Conservation (phyloP, 2,888 invertebrate species). For the Plebejus melissa region DNA sequence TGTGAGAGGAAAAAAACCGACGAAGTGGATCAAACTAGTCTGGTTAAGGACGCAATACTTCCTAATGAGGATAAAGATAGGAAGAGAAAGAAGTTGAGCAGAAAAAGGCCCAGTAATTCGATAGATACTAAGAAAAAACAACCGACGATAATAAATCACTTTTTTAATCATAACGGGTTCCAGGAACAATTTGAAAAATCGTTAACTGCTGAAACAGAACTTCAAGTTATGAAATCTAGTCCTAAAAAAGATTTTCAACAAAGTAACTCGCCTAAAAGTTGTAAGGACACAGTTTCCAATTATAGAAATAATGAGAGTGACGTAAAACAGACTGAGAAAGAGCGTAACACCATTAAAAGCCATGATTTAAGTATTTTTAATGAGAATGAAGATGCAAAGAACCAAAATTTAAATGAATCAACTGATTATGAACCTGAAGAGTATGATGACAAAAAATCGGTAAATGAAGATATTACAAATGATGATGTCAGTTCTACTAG, state of each 20-base stretch:
- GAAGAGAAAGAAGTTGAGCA: conserved; percentile 8
- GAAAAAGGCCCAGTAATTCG: conserved; percentile 1
- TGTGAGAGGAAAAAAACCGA: conserved; percentile 43
- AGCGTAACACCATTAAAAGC: background rate
- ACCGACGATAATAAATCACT: background rate
- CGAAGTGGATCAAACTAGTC: conserved; percentile 2
- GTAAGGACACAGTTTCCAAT: background rate
- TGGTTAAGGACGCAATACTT: background rate
- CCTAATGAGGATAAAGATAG: conserved; percentile 43
- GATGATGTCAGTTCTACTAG: conserved; percentile 36
- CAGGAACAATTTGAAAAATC: background rate
- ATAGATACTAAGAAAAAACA: background rate
- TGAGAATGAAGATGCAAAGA: conserved; percentile 30
- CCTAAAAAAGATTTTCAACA: background rate
- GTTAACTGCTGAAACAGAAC: background rate
- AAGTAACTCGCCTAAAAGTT: background rate
- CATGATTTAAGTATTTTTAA: conserved; percentile 26
- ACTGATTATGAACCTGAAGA: conserved; percentile 14
- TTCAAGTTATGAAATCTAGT: background rate
- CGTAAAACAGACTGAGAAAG: conserved; percentile 5
- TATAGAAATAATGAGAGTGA: background rate
- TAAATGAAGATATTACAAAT: conserved; percentile 9
- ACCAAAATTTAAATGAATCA: conserved; percentile 19
- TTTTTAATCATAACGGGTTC: background rate
- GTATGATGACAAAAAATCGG: conserved; percentile 10